Base-by-base conservation (phyloP, 2,113 vertebrate genomes). In the Psettodes erumei region DNA sequence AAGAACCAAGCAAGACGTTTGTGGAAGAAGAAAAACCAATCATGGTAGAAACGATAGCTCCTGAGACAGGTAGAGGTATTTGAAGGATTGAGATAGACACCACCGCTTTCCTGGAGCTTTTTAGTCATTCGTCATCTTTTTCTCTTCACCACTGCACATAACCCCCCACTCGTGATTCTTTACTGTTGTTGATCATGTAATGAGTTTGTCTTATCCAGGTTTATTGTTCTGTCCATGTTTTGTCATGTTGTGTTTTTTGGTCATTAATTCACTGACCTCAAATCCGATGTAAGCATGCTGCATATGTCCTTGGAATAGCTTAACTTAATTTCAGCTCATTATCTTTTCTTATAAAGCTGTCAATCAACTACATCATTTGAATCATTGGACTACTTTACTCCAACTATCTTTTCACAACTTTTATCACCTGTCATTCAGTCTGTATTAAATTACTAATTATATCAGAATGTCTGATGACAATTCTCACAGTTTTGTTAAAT, bases 11-110 rank as follows among this genome's bases (percentile, higher is more conserved):
- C 13, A 82, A 73, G 84, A 80, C 15, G 33, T 47, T 15, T 64
- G 53, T 62, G 19, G 87, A 83, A 75, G 77, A 89, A 77, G 88
- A 81, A 23, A 85, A 89, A 82, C 7, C 82, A 43, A 0, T 21
- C 2, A 18, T 74, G 56, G 68, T 70, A 23, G 79, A 88, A 65
- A 80, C 42, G 50, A 76, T 27, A 32, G 5, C 78, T 63, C 75
- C 88, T 54, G 50, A 43, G 56, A 85, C 82, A 92, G 89, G 86
- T 92, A 91, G 73, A 85, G 16, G 21, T 59, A 27, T 59, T 38
- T 38, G 2, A 56, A n/a, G 37, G 21, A 45, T 58, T 63, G 10
- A 60, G 6, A 60, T 18, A 50, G 27, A 59, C 45, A n/a, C 4
- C 3, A 37, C 43, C 2, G 65, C 35, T 62, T 56, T 82, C 18